A percentile compares a stretch with the other conserved stretches of the same genome.
phyloP scores from a whole-genome alignment of 2,888 invertebrate species.

The Oxystoma pomonae region DNA sequence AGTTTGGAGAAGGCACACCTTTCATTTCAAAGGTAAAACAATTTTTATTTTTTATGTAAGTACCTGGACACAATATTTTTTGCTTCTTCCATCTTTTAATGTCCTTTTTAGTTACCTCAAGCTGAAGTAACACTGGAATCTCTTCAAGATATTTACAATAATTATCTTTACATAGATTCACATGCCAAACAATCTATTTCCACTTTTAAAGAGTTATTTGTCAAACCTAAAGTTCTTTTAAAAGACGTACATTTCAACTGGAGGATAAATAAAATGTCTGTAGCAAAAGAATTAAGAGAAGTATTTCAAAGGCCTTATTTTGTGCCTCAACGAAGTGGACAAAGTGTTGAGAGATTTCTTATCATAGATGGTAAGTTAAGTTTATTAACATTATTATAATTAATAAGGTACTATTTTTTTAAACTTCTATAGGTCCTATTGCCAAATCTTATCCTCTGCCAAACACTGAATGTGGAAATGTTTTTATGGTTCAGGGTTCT shows the following conservation, averaged over 20 bases:
- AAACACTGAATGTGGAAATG: slow-evolving; percentile 77
- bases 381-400: too few species aligned
- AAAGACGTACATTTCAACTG: slow-evolving; percentile 48
- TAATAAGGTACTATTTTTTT: too few species aligned
- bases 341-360: slow-evolving; percentile 68
- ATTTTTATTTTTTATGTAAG: too few species aligned
- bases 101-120: slow-evolving; percentile 55
- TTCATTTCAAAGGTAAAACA: slow-evolving; percentile 51
- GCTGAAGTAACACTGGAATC: slow-evolving; percentile 52
- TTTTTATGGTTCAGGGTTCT: slow-evolving; percentile 68
- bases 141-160: slow-evolving; percentile 55
- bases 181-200: slow-evolving; percentile 35
- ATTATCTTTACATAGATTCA: slow-evolving; percentile 46
- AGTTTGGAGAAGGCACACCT: slow-evolving; percentile 53
- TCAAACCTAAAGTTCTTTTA: slow-evolving; percentile 27
- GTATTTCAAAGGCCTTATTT: slow-evolving; percentile 68
- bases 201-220: slow-evolving; percentile 34
- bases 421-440: not conserved
- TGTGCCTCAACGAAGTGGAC: slow-evolving; percentile 61
- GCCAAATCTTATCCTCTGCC: slow-evolving; percentile 64
- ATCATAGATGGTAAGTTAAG: slow-evolving; percentile 61
- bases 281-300: slow-evolving; percentile 66
- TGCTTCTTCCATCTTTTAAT: slow-evolving; percentile 2
- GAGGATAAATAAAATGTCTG: slow-evolving; percentile 75
- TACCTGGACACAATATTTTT: slow-evolving; percentile 8